phyloP scores from a whole-genome alignment of 2,888 invertebrate species.

The Theretra japonica region DNA sequence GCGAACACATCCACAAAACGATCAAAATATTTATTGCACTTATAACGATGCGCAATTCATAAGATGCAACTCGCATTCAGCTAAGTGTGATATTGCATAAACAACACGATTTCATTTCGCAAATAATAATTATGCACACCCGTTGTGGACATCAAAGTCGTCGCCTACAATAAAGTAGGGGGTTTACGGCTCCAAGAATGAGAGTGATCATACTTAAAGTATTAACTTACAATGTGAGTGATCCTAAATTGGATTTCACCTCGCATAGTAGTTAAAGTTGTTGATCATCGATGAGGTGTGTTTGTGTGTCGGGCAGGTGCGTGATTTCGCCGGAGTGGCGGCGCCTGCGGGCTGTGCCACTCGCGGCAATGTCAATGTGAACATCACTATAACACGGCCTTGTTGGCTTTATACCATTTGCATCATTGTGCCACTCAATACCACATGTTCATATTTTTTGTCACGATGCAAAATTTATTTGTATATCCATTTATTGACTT shows the following conservation, averaged over 20 bases:
- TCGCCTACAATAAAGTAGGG: background rate
- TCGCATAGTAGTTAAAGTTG: constrained; percentile 39
- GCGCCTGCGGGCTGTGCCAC: constrained; percentile 47
- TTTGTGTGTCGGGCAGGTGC: constrained; percentile 53
- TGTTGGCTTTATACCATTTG: constrained; percentile 31
- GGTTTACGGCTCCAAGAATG: background rate
- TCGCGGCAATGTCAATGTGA: constrained; percentile 57
- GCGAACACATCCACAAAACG: constrained; percentile 49
- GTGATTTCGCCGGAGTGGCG: constrained; percentile 51
- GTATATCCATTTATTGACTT: background rate
- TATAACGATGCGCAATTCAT: background rate
- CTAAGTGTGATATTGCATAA: constrained; percentile 25
- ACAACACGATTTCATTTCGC: constrained; percentile 37
- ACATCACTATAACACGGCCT: constrained; percentile 41
- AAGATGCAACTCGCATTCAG: background rate
- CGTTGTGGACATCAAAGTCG: constrained; percentile 9
- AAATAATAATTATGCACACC: background rate
- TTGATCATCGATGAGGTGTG: constrained; percentile 45
- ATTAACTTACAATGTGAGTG: background rate
- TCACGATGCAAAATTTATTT: background rate
- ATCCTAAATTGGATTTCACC: constrained; percentile 51
- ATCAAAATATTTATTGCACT: constrained; percentile 33
- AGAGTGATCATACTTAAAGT: background rate
- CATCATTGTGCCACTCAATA: constrained; percentile 11
- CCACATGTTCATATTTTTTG: background rate